phyloP scores from a whole-genome alignment of 2,797 vertebrate species.

The Peromyscus attwateri region DNA sequence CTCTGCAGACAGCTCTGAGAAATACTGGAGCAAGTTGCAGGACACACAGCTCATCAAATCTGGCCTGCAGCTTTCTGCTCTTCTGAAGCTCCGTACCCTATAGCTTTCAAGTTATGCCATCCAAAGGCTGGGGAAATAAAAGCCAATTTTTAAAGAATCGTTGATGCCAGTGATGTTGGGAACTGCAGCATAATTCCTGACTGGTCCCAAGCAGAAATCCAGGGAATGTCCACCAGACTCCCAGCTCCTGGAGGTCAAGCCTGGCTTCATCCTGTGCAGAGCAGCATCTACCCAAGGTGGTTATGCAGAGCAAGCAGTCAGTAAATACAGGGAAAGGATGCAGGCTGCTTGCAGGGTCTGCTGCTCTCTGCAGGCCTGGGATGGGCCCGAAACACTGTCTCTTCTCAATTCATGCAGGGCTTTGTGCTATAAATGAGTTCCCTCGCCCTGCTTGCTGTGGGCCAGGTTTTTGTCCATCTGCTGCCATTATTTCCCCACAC shows the following conservation, averaged over 20 bases:
- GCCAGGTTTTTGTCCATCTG: constrained; percentile 79
- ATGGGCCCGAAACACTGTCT: constrained; percentile 25
- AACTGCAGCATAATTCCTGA: neutral
- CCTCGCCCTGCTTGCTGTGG: constrained; percentile 40
- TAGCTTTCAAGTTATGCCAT: neutral
- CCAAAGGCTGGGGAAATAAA: neutral
- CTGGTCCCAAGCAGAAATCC: neutral
- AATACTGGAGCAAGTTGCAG: neutral
- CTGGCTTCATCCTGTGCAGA: neutral
- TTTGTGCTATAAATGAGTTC: constrained; percentile 78
- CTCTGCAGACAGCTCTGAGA: neutral
- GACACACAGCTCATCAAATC: neutral
- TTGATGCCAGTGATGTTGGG: neutral
- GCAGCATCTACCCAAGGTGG: neutral
- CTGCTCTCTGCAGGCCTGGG: constrained; percentile 33
- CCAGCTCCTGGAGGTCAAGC: neutral
- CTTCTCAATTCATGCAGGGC: neutral
- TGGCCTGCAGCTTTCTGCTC: neutral
- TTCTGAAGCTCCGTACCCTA: neutral
- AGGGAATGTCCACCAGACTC: neutral
- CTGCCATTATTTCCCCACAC: constrained; percentile 69
- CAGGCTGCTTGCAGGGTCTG: neutral
- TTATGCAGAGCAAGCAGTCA: neutral
- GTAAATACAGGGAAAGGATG: neutral
- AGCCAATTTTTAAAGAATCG: neutral